Conservation (phyloP, 2,888 invertebrate genomes). For the Hipparchia semele region DNA sequence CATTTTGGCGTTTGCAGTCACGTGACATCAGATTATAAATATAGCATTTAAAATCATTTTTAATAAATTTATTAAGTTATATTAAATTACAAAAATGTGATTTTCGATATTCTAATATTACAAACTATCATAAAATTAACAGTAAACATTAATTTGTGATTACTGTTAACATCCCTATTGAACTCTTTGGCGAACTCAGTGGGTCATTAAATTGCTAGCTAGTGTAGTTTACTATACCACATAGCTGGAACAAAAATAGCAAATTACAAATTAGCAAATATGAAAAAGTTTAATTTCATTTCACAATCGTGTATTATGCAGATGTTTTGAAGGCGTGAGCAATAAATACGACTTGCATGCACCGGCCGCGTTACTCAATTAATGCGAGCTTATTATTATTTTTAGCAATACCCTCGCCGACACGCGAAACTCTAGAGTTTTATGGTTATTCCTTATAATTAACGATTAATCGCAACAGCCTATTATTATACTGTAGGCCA, state of each 20-base stretch:
- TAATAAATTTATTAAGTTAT: too few relatives aligned
- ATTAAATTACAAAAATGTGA: too few relatives aligned
- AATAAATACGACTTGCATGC: constrained; percentile 41
- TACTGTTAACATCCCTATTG: too few relatives aligned
- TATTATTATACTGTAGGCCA: constrained; percentile 14
- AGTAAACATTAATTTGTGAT: too few relatives aligned
- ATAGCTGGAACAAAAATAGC: neutral
- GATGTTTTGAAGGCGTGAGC: constrained; percentile 32
- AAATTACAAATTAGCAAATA: constrained; percentile 10
- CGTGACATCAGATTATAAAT: too few relatives aligned
- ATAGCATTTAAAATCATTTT: too few relatives aligned
- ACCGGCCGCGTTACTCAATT: constrained; percentile 31
- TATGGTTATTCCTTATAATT: constrained; percentile 23
- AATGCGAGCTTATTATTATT: constrained; percentile 35
- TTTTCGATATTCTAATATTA: too few relatives aligned
- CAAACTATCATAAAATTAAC: too few relatives aligned
- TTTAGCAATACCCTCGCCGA: constrained; percentile 30
- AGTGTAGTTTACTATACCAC: neutral
- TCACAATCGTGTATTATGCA: constrained; percentile 37
- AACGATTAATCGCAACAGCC: constrained; percentile 22
- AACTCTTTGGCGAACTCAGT: too few relatives aligned
- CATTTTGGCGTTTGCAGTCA: too few relatives aligned
- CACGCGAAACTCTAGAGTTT: constrained; percentile 28
- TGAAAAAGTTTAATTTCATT: constrained; percentile 21
- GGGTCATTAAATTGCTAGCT: too few relatives aligned